These are phyloP conservation scores for Pangasius mekongensis DNA, from an alignment of 2,797 vertebrate species.

Conservation along the genomic window DNA sequence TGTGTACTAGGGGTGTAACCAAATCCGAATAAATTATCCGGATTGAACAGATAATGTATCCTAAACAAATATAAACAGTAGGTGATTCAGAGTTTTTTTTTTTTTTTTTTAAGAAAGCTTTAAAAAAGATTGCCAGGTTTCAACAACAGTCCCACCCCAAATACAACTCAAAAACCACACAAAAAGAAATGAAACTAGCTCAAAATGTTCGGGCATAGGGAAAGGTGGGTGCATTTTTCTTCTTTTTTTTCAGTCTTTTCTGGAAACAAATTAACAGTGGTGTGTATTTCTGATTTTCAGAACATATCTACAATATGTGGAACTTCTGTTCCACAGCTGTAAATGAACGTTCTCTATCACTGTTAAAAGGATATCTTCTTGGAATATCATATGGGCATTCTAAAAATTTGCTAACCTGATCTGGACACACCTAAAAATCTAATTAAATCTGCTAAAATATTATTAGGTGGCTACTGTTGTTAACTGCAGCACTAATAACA, in stretches of 20 bases:
- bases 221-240: background rate
- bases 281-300: background rate
- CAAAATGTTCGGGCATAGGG: background rate
- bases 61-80: background rate
- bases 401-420: background rate
- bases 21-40: background rate
- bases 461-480: background rate
- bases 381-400: background rate
- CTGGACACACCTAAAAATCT: background rate
- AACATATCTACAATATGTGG: background rate
- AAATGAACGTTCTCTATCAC: background rate
- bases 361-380: background rate
- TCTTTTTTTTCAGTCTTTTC: background rate
- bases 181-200: background rate
- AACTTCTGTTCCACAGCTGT: background rate
- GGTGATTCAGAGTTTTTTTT: background rate
- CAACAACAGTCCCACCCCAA: background rate
- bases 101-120: background rate
- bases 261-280: background rate
- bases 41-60: background rate
- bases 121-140: background rate
- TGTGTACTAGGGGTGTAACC: background rate
- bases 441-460: background rate
- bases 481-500: background rate
- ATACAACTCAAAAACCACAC: background rate